Conservation (phyloP, 1,140 invertebrate species). For the Panonychus citri region DNA sequence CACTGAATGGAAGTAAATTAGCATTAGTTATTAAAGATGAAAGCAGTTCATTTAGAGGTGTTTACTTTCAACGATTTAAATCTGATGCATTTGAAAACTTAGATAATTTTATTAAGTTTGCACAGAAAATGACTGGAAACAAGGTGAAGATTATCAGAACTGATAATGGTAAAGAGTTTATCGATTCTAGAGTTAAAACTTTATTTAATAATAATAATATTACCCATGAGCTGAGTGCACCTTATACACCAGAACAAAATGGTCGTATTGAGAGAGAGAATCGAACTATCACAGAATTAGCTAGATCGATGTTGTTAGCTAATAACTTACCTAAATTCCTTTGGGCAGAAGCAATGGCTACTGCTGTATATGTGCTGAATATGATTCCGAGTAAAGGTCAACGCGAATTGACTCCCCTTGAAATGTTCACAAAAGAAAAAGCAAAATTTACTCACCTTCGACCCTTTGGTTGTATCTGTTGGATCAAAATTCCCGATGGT, state of each 20-base stretch:
- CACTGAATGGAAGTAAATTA: background rate
- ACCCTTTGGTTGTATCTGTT: background rate
- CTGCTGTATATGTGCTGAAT: conserved; percentile 7
- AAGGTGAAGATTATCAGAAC: background rate
- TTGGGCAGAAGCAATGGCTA: conserved; percentile 10
- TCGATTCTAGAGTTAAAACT: conserved; percentile 1
- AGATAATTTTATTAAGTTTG: no score
- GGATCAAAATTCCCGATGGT: background rate
- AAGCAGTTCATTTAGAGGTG: background rate
- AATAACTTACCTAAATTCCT: conserved; percentile 1
- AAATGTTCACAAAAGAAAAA: background rate
- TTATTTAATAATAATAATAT: conserved; percentile 4
- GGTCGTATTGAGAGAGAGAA: conserved; percentile 27
- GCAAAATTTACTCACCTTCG: background rate
- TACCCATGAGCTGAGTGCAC: conserved; percentile 24
- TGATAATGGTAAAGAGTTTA: conserved; percentile 5
- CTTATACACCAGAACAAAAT: conserved; percentile 28
- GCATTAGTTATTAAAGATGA: background rate
- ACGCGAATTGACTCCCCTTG: background rate
- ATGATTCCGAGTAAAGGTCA: background rate
- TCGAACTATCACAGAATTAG: conserved; percentile 22
- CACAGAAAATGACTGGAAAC: background rate
- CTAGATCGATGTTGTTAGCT: conserved; percentile 21
- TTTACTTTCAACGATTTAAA: conserved; percentile 22
- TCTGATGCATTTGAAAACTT: background rate